Conservation (phyloP, 1,140 invertebrate genomes). For the Leptinotarsa lineolata region DNA sequence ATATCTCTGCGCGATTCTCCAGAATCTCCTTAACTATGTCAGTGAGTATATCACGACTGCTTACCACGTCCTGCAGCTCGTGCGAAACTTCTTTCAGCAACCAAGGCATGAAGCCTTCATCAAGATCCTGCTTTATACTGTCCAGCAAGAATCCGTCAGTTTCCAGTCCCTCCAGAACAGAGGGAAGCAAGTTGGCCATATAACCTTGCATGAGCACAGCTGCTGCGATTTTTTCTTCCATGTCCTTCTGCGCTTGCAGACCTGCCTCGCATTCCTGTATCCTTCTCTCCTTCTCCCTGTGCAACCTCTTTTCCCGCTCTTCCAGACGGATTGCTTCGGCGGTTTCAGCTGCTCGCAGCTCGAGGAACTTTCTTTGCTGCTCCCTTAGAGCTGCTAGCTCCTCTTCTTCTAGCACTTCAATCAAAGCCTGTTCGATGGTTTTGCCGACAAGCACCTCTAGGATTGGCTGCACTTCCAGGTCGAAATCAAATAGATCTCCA, state of each 20-base stretch:
- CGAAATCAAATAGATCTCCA: slow-evolving; percentile 90
- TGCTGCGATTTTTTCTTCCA: slow-evolving; percentile 79
- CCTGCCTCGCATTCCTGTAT: slow-evolving; percentile 64
- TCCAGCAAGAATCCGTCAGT: slow-evolving; percentile 77
- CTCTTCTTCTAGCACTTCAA: slow-evolving; percentile 81
- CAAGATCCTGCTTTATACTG: slow-evolving; percentile 71
- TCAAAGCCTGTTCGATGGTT: slow-evolving; percentile 82
- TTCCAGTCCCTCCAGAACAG: slow-evolving; percentile 77
- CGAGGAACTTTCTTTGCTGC: slow-evolving; percentile 77
- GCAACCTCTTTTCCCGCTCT: slow-evolving; percentile 69
- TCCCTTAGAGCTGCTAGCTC: slow-evolving; percentile 73
- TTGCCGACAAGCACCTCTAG: slow-evolving; percentile 86
- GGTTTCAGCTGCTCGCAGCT: slow-evolving; percentile 77
- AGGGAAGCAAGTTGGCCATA: slow-evolving; percentile 79
- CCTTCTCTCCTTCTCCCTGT: slow-evolving; percentile 61
- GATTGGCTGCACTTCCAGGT: slow-evolving; percentile 84
- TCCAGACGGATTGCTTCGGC: slow-evolving; percentile 72
- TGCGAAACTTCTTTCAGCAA: slow-evolving; percentile 78
- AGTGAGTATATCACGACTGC: slow-evolving; percentile 74
- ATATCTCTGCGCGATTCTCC: slow-evolving; percentile 69
- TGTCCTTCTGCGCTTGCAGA: slow-evolving; percentile 66
- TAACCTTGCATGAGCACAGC: slow-evolving; percentile 81
- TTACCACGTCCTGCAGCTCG: slow-evolving; percentile 77
- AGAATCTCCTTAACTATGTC: slow-evolving; percentile 77
- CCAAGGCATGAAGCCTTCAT: slow-evolving; percentile 87